Conservation (phyloP, 2,888 invertebrate species). For the Melangyna quadrimaculata region DNA sequence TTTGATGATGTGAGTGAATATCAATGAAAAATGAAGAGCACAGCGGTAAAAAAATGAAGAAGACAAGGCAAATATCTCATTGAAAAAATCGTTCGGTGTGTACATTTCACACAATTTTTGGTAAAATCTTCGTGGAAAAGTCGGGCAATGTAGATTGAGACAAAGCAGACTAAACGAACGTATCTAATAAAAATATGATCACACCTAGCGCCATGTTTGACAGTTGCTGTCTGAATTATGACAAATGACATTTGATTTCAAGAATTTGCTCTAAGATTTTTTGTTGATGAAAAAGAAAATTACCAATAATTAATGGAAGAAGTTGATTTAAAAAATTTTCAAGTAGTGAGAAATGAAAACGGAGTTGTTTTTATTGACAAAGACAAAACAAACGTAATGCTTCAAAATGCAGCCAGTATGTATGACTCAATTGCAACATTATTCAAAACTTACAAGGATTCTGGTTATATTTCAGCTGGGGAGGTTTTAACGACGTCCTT, state of each 20-base stretch:
- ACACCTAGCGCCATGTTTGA: not conserved
- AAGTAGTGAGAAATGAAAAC: not conserved
- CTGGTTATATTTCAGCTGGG: not conserved
- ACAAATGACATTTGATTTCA: not conserved
- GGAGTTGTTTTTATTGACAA: conserved; percentile 2
- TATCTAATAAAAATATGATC: not conserved
- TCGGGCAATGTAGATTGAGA: too few relatives aligned
- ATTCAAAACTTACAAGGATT: not conserved
- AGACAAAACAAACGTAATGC: conserved; percentile 1
- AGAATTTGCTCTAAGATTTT: not conserved
- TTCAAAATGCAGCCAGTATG: not conserved
- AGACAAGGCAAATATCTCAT: too few relatives aligned
- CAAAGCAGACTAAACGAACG: not conserved
- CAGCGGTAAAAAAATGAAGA: too few relatives aligned
- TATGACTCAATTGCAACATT: too few relatives aligned
- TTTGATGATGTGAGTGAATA: too few relatives aligned
- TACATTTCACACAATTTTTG: too few relatives aligned
- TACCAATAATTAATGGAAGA: conserved; percentile 5
- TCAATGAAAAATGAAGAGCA: too few relatives aligned
- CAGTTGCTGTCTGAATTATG: not conserved
- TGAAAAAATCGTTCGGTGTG: too few relatives aligned
- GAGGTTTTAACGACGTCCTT: not conserved
- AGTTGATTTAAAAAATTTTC: conserved; percentile 1
- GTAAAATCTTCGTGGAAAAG: too few relatives aligned
- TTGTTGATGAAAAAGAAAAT: not conserved